A percentile compares a stretch with the other conserved stretches of the same genome.
Conservation (phyloP, 1,140 invertebrate species). For the Ceratoteleas bidentatus region DNA sequence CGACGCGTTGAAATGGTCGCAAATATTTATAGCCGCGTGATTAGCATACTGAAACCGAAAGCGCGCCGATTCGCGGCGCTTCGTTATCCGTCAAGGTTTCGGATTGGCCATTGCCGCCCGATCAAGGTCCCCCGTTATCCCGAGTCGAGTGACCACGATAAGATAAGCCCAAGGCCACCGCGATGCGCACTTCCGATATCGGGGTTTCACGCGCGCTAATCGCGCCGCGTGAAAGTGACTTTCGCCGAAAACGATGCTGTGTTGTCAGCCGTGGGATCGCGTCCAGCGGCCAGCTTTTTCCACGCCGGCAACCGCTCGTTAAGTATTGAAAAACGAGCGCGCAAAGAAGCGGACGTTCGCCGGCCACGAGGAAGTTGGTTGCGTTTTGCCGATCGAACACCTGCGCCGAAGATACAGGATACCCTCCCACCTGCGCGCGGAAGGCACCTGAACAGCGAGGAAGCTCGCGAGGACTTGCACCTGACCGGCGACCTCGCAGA, state of each 20-base stretch:
- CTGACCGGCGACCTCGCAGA: conserved; percentile 65
- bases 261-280: conserved; percentile 3
- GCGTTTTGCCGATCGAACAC: conserved; percentile 70
- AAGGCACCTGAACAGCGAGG: conserved; percentile 69
- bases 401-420: conserved; percentile 64
- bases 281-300: too few relatives aligned
- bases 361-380: conserved; percentile 68
- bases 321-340: conserved; percentile 33
- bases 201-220: too few relatives aligned
- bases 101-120: conserved; percentile 62
- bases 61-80: conserved; percentile 32
- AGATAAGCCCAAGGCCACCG: conserved; percentile 73
- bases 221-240: too few relatives aligned
- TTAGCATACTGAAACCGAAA: conserved; percentile 53
- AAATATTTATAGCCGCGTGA: conserved; percentile 44
- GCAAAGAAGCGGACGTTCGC: conserved; percentile 31
- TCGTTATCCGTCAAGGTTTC: conserved; percentile 59
- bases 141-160: conserved; percentile 73
- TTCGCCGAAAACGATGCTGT: too few relatives aligned
- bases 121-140: conserved; percentile 79
- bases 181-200: conserved; percentile 73
- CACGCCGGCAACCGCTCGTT: conserved; percentile 34
- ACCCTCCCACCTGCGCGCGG: conserved; percentile 71
- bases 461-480: conserved; percentile 60
- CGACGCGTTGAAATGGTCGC: conserved; percentile 41